Evolutionary conservation across 2,888 invertebrate species (phyloP).

Genomic region (Diabrotica balteata): DNA sequence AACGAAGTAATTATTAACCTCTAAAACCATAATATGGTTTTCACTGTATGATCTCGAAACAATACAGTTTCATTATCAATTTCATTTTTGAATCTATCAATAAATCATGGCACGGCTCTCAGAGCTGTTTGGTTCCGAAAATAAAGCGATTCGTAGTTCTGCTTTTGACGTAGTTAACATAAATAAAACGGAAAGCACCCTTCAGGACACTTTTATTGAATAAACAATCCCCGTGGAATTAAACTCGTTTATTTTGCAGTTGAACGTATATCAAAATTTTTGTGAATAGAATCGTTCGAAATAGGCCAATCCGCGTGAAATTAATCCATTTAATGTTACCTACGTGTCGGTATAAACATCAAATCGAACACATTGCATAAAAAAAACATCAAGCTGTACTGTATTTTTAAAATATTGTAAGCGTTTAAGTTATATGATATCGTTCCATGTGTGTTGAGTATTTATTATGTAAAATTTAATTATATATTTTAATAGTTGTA

Average conservation of each 20-base stretch:
- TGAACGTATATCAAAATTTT: slow-evolving; percentile 4
- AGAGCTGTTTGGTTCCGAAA: slow-evolving; percentile 10
- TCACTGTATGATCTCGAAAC: too few relatives aligned
- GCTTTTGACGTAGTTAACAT: slow-evolving; percentile 32
- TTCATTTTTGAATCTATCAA: slow-evolving; percentile 18
- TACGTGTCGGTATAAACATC: too few relatives aligned
- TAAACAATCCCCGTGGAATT: slow-evolving; percentile 26
- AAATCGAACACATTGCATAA: too few relatives aligned
- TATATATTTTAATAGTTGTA: too few relatives aligned
- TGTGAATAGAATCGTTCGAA: neutral
- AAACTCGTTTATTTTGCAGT: slow-evolving; percentile 15
- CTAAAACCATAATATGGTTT: too few relatives aligned
- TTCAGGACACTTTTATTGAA: slow-evolving; percentile 26
- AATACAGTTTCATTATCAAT: neutral
- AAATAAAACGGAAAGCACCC: slow-evolving; percentile 30
- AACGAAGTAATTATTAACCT: too few relatives aligned
- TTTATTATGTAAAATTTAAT: too few relatives aligned
- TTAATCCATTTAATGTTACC: too few relatives aligned
- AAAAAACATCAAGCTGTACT: too few relatives aligned
- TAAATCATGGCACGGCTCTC: slow-evolving; percentile 23
- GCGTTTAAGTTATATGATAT: too few relatives aligned
- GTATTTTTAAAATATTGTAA: too few relatives aligned
- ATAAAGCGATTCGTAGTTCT: slow-evolving; percentile 28
- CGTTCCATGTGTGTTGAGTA: too few relatives aligned
- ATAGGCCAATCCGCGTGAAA: slow-evolving; percentile 1